Evolutionary conservation across 2,888 invertebrate genomes (phyloP).

Genomic region (Tetragonula carbonaria): DNA sequence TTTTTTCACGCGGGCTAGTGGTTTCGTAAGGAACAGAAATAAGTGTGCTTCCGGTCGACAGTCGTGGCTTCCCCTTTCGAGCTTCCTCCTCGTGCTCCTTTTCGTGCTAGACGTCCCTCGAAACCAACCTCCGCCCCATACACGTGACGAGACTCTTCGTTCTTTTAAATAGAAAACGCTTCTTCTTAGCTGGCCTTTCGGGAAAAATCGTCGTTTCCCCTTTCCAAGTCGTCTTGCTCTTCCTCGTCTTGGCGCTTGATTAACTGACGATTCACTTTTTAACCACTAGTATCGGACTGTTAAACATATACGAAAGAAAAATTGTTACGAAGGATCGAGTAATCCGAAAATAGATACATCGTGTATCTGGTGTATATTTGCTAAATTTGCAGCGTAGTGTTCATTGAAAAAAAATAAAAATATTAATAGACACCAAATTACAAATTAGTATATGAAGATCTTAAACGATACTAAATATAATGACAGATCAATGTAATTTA

Average conservation of each 20-base stretch:
- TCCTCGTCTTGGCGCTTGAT: not conserved
- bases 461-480: too few relatives aligned
- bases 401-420: too few relatives aligned
- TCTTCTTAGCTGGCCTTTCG: conserved; percentile 16
- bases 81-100: conserved; percentile 31
- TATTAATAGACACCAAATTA: too few relatives aligned
- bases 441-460: too few relatives aligned
- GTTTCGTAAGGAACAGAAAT: conserved; percentile 70
- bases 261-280: not conserved
- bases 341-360: not conserved
- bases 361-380: not conserved
- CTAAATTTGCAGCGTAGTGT: not conserved
- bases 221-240: not conserved
- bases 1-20: not conserved
- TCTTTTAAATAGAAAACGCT: conserved; percentile 50
- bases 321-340: not conserved
- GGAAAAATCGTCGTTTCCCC: conserved; percentile 6
- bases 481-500: too few relatives aligned
- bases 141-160: conserved; percentile 35
- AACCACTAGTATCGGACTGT: not conserved
- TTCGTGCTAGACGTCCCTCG: conserved; percentile 20
- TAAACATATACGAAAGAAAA: too few relatives aligned
- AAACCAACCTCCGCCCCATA: not conserved
- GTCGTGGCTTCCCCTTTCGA: conserved; percentile 43
- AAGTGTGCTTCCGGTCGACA: conserved; percentile 67